These are phyloP conservation scores for Pachyrhynchus sulphureomaculatus DNA, from an alignment of 1,140 invertebrate species.

Conservation along the genomic window DNA sequence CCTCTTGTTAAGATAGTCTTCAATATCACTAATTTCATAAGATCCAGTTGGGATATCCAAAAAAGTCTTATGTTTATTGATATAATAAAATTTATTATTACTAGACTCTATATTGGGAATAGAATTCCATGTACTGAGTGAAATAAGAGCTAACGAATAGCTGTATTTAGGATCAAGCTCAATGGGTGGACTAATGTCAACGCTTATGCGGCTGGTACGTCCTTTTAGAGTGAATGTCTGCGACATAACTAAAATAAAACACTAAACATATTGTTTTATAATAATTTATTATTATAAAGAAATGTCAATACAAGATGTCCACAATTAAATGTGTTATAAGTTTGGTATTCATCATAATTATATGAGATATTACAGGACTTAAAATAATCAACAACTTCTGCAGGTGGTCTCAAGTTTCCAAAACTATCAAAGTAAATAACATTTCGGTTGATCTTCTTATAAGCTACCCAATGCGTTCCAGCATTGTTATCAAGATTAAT, in stretches of 20 bases:
- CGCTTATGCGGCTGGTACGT: constrained; percentile 2
- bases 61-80: not conserved
- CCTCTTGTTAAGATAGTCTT: too few species aligned
- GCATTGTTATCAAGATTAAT: constrained; percentile 45
- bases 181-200: constrained; percentile 6
- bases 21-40: too few species aligned
- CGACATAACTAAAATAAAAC: not conserved
- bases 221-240: not conserved
- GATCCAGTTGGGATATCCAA: not conserved
- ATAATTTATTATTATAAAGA: constrained; percentile 10
- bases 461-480: constrained; percentile 50
- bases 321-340: constrained; percentile 32
- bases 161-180: constrained; percentile 8
- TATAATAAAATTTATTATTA: constrained; percentile 14
- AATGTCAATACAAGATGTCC: constrained; percentile 5
- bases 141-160: constrained; percentile 11
- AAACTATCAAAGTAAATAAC: constrained; percentile 42
- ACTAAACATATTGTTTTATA: not conserved
- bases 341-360: constrained; percentile 22
- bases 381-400: constrained; percentile 40
- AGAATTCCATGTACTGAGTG: constrained; percentile 22
- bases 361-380: constrained; percentile 23
- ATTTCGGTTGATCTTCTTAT: constrained; percentile 38
- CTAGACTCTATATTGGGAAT: constrained; percentile 3
- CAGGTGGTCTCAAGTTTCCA: constrained; percentile 45